Conservation (phyloP, 2,888 invertebrate species). For the Uropetala carovei region DNA sequence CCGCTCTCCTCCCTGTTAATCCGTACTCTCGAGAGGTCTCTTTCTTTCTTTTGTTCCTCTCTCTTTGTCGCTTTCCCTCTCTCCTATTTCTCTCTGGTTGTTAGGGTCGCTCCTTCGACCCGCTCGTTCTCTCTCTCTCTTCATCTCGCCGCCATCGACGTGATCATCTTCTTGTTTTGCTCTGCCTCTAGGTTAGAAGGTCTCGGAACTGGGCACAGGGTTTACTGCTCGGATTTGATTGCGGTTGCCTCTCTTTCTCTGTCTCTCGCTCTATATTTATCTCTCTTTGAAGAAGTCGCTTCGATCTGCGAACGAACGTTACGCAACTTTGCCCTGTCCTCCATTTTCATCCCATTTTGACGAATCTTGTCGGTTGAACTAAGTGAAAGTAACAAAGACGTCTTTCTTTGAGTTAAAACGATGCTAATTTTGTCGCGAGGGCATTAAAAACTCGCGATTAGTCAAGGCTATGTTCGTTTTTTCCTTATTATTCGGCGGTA, state of each 20-base stretch:
- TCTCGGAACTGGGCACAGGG: no score
- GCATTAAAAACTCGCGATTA: no score
- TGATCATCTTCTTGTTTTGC: not conserved
- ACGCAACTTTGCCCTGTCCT: not conserved
- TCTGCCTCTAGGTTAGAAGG: not conserved
- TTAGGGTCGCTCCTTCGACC: not conserved
- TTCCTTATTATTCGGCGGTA: no score
- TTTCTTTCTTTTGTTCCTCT: not conserved
- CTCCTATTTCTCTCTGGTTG: not conserved
- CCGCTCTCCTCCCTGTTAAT: not conserved
- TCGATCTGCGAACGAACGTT: not conserved
- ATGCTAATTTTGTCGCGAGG: no score
- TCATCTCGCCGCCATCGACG: not conserved
- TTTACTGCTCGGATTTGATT: not conserved
- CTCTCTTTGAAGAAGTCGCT: not conserved
- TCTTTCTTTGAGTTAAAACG: not conserved
- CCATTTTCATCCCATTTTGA: not conserved
- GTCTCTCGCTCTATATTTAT: not conserved
- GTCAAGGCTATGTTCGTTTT: no score
- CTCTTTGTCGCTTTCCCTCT: not conserved
- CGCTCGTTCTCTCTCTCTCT: not conserved
- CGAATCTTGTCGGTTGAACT: not conserved
- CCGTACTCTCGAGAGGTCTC: not conserved
- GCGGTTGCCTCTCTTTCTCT: not conserved
- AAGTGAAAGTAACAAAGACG: not conserved